Conservation (phyloP, 2,888 invertebrate species). For the Corbicula japonica region DNA sequence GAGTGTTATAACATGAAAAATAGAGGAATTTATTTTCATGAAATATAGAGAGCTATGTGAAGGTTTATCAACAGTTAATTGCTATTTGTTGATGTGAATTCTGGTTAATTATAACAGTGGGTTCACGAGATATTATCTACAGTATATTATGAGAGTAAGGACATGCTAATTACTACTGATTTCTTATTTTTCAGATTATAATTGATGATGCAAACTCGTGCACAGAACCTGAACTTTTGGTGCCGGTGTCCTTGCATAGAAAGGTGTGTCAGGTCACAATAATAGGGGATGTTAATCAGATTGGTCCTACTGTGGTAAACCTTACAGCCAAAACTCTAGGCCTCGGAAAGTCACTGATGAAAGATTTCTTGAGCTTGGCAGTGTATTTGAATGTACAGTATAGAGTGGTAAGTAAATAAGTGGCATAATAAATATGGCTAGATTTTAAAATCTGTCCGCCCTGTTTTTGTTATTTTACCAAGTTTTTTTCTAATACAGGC, state of each 20-base stretch:
- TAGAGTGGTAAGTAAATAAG: slow-evolving; percentile 77
- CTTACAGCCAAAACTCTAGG: slow-evolving; percentile 73
- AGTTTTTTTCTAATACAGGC: too few species aligned
- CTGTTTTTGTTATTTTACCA: not conserved
- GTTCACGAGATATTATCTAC: too few species aligned
- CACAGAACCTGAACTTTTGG: slow-evolving; percentile 81
- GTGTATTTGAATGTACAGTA: slow-evolving; percentile 78
- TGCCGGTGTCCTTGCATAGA: slow-evolving; percentile 81
- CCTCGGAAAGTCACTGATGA: slow-evolving; percentile 78
- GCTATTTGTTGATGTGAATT: too few species aligned
- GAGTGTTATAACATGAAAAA: too few species aligned
- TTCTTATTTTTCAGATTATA: slow-evolving; percentile 78
- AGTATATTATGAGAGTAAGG: too few species aligned
- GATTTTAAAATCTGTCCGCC: not conserved
- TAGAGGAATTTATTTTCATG: too few species aligned
- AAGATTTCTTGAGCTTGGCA: slow-evolving; percentile 75
- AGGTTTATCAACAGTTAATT: too few species aligned
- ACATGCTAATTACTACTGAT: too few species aligned
- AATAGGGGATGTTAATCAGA: slow-evolving; percentile 81
- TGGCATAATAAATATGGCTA: not conserved
- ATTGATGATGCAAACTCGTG: slow-evolving; percentile 83
- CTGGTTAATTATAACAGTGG: too few species aligned
- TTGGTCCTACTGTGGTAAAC: slow-evolving; percentile 71
- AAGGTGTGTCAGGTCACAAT: slow-evolving; percentile 85
- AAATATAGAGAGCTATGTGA: too few species aligned